These are phyloP conservation scores for Suillia variegata DNA, from an alignment of 2,888 invertebrate species.

Conservation along the genomic window DNA sequence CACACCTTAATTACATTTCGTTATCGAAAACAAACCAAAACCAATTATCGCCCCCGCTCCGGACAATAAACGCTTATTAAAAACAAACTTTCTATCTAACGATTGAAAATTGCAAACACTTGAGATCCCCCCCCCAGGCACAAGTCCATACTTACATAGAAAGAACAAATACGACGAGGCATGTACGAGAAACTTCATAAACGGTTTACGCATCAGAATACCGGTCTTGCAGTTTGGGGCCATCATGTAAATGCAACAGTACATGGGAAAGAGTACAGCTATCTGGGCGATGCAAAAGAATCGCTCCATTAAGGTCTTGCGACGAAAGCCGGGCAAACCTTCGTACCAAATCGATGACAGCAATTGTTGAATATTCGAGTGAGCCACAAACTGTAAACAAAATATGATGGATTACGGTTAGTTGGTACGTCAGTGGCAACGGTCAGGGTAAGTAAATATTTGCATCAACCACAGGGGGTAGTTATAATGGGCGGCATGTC, in stretches of 20 bases:
- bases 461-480: too few species aligned
- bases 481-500: too few species aligned
- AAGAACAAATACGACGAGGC: slow-evolving; percentile 94
- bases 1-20: too few species aligned
- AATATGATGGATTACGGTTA: neutral
- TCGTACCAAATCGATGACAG: slow-evolving; percentile 94
- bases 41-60: too few species aligned
- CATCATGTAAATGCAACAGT: slow-evolving; percentile 83
- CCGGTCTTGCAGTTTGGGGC: slow-evolving; percentile 82
- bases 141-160: slow-evolving; percentile 72
- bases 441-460: too few species aligned
- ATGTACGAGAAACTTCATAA: slow-evolving; percentile 95
- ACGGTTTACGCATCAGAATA: slow-evolving; percentile 87
- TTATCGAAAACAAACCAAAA: too few species aligned
- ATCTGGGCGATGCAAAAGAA: slow-evolving; percentile 75
- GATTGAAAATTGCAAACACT: too few species aligned
- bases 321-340: slow-evolving; percentile 90
- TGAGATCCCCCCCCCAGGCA: too few species aligned
- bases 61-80: too few species aligned
- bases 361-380: slow-evolving; percentile 92
- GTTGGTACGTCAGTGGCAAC: too few species aligned
- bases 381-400: slow-evolving; percentile 81
- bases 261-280: slow-evolving; percentile 84
- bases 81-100: too few species aligned
- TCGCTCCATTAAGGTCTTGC: slow-evolving; percentile 77